Base-by-base conservation (phyloP, 2,113 vertebrate genomes). In the Rhadina sibilatrix region DNA sequence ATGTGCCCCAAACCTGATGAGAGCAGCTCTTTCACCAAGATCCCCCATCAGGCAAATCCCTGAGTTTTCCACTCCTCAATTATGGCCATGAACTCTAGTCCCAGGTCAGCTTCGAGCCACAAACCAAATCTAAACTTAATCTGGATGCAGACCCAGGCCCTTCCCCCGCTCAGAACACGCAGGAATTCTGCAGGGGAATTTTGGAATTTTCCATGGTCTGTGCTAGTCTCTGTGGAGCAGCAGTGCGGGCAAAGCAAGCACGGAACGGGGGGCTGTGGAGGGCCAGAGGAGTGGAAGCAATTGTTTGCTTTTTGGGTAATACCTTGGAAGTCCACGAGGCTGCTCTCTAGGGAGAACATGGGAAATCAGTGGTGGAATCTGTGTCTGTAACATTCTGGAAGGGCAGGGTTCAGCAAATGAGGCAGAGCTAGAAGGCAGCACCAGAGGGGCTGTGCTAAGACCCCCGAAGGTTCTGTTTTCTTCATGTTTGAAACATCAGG, bases 161-260 rank as follows among this genome's bases (percentile, higher is more conserved):
- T 92, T 94, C 44, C 81, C 76, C 63, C 0, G 2, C 82, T 82
- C 56, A 61, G 72, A 96, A 37, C 85, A 94, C 16, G 0, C 93
- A 96, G 69, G 76, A 95, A 96, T 97, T 87, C 89, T 15, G 23
- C 56, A 79, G 66, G 65, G 46, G 0, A 90, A 87, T 94, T 87
- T 75, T 84, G 80, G 90, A 97, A 96, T 97, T 96, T 96, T 97
- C 94, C 86, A 78, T 95, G 93, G 90, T 97, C 53, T 91, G 18
- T 54, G 89, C 84, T 27, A 86, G 80, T 87, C 93, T 57, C 90
- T 86, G 54, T 40, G 96, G 93, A 93, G 90, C 68, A 57, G 68
- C 1, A 31, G 0, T 94, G 93, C 46, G 94, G 96, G 96, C 90
- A 96, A 79, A 60, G 77, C 68, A 61, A 68, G 76, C 88, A 96